Evolutionary conservation across 2,888 invertebrate genomes (phyloP), one percentile per base, ranked within the genome.

Genomic region (Chrysina gloriosa): DNA sequence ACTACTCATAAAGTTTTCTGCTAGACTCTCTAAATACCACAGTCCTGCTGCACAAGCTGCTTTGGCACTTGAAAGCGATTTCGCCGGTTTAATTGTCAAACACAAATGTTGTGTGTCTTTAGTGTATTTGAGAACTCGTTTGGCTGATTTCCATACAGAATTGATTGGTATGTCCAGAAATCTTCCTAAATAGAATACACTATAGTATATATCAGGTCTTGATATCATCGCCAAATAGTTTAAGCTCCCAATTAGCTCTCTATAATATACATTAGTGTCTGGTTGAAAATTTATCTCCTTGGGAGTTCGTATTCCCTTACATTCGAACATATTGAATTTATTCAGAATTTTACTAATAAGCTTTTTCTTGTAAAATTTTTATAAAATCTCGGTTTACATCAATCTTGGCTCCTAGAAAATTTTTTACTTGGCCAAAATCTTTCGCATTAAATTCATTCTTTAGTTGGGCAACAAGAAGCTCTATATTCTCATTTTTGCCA

Each of bases 61-160:
- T n/a, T n/a, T n/a, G n/a, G n/a, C n/a, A n/a, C n/a, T n/a, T n/a
- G n/a, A n/a, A n/a, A n/a, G n/a, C n/a, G n/a, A n/a, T n/a, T n/a
- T n/a, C n/a, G n/a, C n/a, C 27, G 27, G 48, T 50, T 23, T 50
- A 50, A 27, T 50, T 50, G 48, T 50, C 11, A 50, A 50, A 50
- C n/a, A 27, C 4, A 34, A 34, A 34, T 34, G 2, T 25, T 25
- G 14, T 23, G 23, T 48, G n/a, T 23, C 47, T 48, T 23, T 48
- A 7, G 27, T 27, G 25, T 50, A 50, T 50, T 27, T 50, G 9
- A 50, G 48, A 27, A 50, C 48, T 4, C 25, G 48, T 50, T 50
- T 50, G 11, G 48, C 48, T 50, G 48, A 11, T 50, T 25, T 27
- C 48, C 48, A n/a, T 11, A 27, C 27, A n/a, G 48, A 50, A 27